Percentiles rank a stretch among this genome's conserved stretches.
Evolutionary conservation across 2,888 invertebrate genomes (phyloP).

Genomic region (Hyposoter didymator): DNA sequence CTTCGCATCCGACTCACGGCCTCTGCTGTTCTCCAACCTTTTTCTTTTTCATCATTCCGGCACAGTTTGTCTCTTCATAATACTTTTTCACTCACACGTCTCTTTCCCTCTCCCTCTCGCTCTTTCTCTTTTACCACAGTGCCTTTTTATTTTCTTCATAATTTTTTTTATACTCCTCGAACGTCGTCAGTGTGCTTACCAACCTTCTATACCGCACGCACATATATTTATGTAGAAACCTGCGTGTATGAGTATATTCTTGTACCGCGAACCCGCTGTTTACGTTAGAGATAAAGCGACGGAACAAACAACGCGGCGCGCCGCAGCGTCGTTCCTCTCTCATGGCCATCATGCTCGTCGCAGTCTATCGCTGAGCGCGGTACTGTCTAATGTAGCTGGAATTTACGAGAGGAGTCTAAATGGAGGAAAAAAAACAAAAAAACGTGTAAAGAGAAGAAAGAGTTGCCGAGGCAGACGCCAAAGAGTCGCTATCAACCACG

Average conservation of each 20-base stretch:
- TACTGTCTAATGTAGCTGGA: slow-evolving; percentile 62
- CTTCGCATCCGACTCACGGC: slow-evolving; percentile 50
- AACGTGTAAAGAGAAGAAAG: slow-evolving; percentile 14
- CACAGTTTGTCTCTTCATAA: slow-evolving; percentile 42
- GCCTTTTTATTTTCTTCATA: slow-evolving; percentile 48
- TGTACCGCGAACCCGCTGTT: slow-evolving; percentile 74
- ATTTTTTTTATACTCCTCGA: slow-evolving; percentile 72
- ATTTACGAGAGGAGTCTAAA: slow-evolving; percentile 45
- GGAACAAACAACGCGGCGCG: slow-evolving; percentile 79
- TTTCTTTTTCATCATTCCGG: slow-evolving; percentile 61
- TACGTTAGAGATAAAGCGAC: slow-evolving; percentile 82
- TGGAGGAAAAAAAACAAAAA: slow-evolving; percentile 41
- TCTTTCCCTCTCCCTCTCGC: slow-evolving; percentile 1
- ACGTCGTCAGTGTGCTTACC: slow-evolving; percentile 41
- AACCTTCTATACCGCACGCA: slow-evolving; percentile 43
- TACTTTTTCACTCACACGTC: slow-evolving; percentile 18
- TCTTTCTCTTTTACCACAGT: slow-evolving; percentile 49
- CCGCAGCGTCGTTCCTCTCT: slow-evolving; percentile 62
- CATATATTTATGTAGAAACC: slow-evolving; percentile 9
- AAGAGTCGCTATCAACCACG: slow-evolving; percentile 26
- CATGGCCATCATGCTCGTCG: slow-evolving; percentile 64
- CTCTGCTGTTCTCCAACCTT: slow-evolving; percentile 36
- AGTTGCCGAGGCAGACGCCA: slow-evolving; percentile 9
- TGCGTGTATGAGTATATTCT: slow-evolving; percentile 16
- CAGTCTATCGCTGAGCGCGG: slow-evolving; percentile 42